Base-by-base conservation (phyloP, 2,797 vertebrate genomes). In the Enteromius trimaculatus region DNA sequence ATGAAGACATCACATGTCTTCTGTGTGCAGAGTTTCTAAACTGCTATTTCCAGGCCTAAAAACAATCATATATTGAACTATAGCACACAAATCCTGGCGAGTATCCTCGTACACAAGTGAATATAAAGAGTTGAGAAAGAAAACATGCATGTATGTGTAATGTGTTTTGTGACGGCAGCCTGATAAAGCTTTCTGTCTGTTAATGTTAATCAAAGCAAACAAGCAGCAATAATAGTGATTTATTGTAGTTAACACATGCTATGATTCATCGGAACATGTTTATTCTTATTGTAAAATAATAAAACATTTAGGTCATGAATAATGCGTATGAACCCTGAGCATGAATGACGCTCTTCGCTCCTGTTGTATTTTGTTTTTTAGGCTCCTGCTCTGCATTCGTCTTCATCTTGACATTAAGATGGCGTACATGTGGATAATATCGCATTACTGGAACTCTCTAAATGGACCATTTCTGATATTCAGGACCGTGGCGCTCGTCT, bases 321-420 rank as follows among this genome's bases (percentile, higher is more conserved):
- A 29, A n/a, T 11, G 21, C 3, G 9, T 58, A 4, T 26, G 16
- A 47, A 53, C 51, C 37, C 21, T 16, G 7, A 70, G 14, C 14
- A 13, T 47, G 76, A 44, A n/a, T 78, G 26, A 78, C 13, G 42
- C 21, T 74, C 4, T 75, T 49, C 21, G 58, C 51, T 58, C 21
- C 37, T 16, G 58, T 55, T 76, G 0, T 79, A 9, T 80, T 47
- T 69, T 85, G 23, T 88, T 11, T 42, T 13, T 11, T 44, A 99
- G 97, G 97, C 96, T 92, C 96, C 97, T 95, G 96, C 97, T 89
- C 96, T 98, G 94, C 96, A 97, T 92, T 97, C 97, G 92, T 96
- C 97, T 93, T 97, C 97, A 94, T 98, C 97, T 97, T 99, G 97
- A 99, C 97, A 96, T 96, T 94, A 93, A 93, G 91, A 75, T 44